A percentile compares a stretch with the other conserved stretches of the same genome.
Conservation (phyloP, 2,113 vertebrate genomes). For the Stegastes partitus region DNA sequence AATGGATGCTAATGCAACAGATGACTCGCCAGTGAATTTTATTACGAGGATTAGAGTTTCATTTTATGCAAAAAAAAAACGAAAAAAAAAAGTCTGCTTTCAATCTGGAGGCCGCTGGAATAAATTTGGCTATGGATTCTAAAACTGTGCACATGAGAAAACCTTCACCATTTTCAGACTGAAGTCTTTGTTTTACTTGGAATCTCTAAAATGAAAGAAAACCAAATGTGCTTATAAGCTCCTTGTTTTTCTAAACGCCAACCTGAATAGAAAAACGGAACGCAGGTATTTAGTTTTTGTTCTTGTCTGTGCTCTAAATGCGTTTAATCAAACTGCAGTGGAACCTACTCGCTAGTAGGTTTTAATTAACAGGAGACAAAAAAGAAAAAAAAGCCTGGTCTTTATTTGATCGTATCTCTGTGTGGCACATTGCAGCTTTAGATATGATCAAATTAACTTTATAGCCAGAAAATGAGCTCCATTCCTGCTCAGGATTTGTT, state of each 20-base stretch:
- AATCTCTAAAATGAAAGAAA: constrained; percentile 3
- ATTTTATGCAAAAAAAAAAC: neutral
- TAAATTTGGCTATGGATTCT: neutral
- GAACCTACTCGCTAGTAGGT: neutral
- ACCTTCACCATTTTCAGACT: neutral
- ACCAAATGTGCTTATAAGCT: neutral
- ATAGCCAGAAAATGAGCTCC: neutral
- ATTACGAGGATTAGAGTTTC: neutral
- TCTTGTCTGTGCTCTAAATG: neutral
- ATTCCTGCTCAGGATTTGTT: neutral
- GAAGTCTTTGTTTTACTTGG: neutral
- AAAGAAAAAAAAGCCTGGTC: neutral
- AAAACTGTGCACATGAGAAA: neutral
- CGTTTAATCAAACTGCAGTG: neutral
- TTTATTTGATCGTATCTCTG: constrained; percentile 2
- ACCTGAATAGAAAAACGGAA: neutral
- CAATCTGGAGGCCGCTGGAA: neutral
- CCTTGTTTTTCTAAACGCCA: neutral
- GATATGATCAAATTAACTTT: constrained; percentile 10
- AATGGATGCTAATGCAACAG: neutral
- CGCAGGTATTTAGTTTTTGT: neutral
- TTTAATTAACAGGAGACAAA: no score
- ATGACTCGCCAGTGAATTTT: constrained; percentile 7
- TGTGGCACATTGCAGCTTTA: neutral
- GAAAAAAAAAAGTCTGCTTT: neutral